A percentile compares a stretch with the other conserved stretches of the same genome.
phyloP scores from a whole-genome alignment of 2,113 vertebrate species.

The Baryphthengus martii region DNA sequence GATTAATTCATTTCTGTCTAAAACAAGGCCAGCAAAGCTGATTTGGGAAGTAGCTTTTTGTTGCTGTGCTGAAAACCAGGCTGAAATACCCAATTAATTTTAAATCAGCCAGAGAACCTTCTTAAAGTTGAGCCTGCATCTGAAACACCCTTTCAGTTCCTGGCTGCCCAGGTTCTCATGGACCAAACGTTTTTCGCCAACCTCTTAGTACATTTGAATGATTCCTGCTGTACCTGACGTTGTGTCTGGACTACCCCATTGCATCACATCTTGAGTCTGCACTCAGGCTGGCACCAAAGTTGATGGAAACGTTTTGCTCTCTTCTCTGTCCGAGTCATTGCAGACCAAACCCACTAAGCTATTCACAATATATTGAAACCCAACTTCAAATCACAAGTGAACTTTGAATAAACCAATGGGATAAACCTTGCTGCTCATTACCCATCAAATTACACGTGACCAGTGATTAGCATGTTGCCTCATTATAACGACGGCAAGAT shows the following conservation, averaged over 20 bases:
- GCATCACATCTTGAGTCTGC: neutral
- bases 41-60: neutral
- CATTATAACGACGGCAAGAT: neutral
- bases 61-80: neutral
- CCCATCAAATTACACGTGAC: neutral
- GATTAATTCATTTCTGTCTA: neutral
- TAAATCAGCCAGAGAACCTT: neutral
- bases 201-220: accelerated
- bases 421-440: neutral
- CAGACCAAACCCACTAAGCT: neutral
- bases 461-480: neutral
- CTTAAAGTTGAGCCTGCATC: neutral
- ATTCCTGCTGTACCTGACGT: neutral
- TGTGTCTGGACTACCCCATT: neutral
- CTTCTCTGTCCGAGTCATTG: neutral
- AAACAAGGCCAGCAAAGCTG: neutral
- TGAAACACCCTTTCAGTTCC: neutral
- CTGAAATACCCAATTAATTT: neutral
- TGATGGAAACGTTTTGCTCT: neutral
- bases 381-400: neutral
- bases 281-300: neutral
- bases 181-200: neutral
- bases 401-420: neutral
- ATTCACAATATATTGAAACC: neutral
- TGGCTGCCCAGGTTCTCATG: neutral